A percentile compares a stretch with the other conserved stretches of the same genome.
Conservation (phyloP, 2,888 invertebrate species). For the Oasisia sp. region DNA sequence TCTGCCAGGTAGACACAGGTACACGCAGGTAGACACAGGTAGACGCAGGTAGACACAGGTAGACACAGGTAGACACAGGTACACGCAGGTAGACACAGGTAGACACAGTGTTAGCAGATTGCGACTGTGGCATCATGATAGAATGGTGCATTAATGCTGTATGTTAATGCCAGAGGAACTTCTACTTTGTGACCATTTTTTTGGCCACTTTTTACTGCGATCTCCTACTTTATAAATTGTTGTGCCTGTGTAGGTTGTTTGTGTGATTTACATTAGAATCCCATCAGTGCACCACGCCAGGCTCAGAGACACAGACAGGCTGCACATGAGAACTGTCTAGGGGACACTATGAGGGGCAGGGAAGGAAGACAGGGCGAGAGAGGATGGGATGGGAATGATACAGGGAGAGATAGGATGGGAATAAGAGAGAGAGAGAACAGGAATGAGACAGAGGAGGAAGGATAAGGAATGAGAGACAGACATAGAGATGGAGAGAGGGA, state of each 20-base stretch:
- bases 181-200: constrained; percentile 5
- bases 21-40: no score
- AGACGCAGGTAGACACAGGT: no score
- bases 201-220: neutral
- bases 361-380: neutral
- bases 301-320: neutral
- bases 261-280: neutral
- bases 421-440: neutral
- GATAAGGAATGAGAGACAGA: neutral
- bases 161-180: neutral
- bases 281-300: neutral
- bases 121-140: neutral
- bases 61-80: no score
- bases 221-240: neutral
- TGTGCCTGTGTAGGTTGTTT: neutral
- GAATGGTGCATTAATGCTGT: neutral
- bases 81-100: no score
- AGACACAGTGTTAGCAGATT: neutral
- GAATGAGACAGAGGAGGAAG: neutral
- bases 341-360: neutral
- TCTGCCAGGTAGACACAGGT: neutral
- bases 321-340: neutral
- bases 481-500: no score
- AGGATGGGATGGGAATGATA: neutral
- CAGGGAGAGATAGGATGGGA: neutral